A percentile compares a stretch with the other conserved stretches of the same genome.
These are phyloP conservation scores for Pogona vitticeps DNA, from an alignment of 2,113 vertebrate species.

Conservation along the genomic window DNA sequence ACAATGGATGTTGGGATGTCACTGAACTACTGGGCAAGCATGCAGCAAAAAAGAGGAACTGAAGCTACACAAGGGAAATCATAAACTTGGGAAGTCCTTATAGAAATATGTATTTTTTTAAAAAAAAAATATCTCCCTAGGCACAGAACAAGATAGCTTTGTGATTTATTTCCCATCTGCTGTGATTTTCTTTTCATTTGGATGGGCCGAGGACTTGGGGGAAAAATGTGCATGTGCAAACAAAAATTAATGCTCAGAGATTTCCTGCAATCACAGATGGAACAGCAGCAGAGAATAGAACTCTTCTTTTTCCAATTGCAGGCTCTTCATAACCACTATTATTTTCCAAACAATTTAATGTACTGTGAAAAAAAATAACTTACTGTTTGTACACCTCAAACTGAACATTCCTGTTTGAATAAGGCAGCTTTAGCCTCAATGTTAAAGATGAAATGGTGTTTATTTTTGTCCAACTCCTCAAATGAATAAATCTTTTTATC, in stretches of 20 bases:
- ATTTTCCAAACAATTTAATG: conserved; percentile 16
- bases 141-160: neutral
- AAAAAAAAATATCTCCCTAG: neutral
- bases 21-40: neutral
- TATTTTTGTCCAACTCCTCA: neutral
- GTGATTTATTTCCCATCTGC: neutral
- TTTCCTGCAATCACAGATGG: neutral
- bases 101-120: neutral
- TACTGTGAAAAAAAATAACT: conserved; percentile 9
- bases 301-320: neutral
- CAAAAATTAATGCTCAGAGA: conserved; percentile 12
- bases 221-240: neutral
- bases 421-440: neutral
- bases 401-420: neutral
- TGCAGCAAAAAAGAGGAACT: neutral
- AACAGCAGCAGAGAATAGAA: conserved; percentile 1
- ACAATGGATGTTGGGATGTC: neutral
- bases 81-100: neutral
- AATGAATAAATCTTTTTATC: neutral
- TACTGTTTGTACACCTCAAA: neutral
- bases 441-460: neutral
- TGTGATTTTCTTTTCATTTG: neutral
- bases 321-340: conserved; percentile 6
- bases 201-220: neutral
- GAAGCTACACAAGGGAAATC: neutral